Percentiles rank a stretch among this genome's conserved stretches.
phyloP scores from a whole-genome alignment of 2,797 vertebrate genomes.

The Hypotaenidia philippensis region DNA sequence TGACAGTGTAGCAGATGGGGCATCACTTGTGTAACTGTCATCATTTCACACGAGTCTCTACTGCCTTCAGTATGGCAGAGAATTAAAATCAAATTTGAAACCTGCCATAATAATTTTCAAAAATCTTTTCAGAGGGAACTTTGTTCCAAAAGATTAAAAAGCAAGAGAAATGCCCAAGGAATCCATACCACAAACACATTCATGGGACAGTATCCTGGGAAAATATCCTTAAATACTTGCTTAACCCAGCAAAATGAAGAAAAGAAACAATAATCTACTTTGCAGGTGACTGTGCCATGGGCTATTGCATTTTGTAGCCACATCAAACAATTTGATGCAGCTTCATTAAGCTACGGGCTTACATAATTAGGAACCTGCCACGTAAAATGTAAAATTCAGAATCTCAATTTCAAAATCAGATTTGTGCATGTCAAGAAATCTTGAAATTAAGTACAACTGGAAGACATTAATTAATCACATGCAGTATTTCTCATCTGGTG shows the following conservation, averaged over 20 bases:
- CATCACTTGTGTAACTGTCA: not conserved
- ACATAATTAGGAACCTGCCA: not conserved
- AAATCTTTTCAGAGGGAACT: not conserved
- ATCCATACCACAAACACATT: not conserved
- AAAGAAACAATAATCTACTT: not conserved
- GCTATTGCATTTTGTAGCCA: not conserved
- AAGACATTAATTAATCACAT: not conserved
- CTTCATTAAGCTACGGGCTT: not conserved
- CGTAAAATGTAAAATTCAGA: not conserved
- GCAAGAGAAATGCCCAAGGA: not conserved
- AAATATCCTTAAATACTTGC: constrained; percentile 2
- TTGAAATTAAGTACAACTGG: not conserved
- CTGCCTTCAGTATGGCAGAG: constrained; percentile 8
- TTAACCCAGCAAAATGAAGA: constrained; percentile 27
- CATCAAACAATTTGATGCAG: not conserved
- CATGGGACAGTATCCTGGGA: not conserved
- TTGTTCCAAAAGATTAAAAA: not conserved
- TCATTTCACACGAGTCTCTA: constrained; percentile 24
- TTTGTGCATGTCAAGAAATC: not conserved
- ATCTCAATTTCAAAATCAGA: not conserved
- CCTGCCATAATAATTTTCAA: not conserved
- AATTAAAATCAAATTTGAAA: constrained; percentile 45
- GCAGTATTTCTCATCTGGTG: not conserved
- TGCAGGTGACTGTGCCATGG: not conserved
- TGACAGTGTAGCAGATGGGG: constrained; percentile 28